These are phyloP conservation scores for Lytechinus pictus DNA, from an alignment of 35 echinoderm and acorn worm species.

Conservation along the genomic window DNA sequence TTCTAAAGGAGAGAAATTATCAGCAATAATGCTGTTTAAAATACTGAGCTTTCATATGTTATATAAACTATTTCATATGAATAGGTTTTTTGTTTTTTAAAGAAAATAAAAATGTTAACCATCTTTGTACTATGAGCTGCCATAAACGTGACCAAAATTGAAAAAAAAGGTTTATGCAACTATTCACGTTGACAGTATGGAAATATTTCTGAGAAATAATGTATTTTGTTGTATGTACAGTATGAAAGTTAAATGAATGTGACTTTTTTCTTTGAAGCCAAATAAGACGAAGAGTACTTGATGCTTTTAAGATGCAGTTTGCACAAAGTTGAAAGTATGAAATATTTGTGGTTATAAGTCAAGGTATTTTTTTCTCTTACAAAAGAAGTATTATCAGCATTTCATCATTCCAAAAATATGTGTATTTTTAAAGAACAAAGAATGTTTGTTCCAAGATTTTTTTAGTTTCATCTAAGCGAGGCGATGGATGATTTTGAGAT, in stretches of 20 bases:
- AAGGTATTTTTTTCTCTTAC: background rate
- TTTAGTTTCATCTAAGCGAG: background rate
- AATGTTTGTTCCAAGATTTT: background rate
- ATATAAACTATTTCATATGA: background rate
- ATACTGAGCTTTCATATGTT: constrained; percentile 19
- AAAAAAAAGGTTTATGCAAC: constrained; percentile 13
- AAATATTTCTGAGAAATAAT: constrained; percentile 41
- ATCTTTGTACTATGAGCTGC: constrained; percentile 30
- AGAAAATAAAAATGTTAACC: background rate
- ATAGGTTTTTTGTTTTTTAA: background rate
- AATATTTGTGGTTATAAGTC: background rate
- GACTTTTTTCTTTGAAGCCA: background rate
- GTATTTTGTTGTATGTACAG: constrained; percentile 1
- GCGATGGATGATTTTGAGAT: background rate
- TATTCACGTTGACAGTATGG: background rate
- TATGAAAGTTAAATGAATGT: background rate
- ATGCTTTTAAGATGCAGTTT: background rate
- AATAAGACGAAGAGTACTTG: constrained; percentile 15
- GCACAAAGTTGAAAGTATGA: background rate
- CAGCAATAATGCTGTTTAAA: background rate
- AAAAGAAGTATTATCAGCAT: constrained; percentile 38
- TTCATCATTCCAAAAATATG: constrained; percentile 28
- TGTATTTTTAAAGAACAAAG: constrained; percentile 18
- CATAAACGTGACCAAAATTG: constrained; percentile 19
- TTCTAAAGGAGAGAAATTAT: background rate